Base-by-base conservation (phyloP, 1,140 invertebrate genomes). In the Steinernema khuongi region DNA sequence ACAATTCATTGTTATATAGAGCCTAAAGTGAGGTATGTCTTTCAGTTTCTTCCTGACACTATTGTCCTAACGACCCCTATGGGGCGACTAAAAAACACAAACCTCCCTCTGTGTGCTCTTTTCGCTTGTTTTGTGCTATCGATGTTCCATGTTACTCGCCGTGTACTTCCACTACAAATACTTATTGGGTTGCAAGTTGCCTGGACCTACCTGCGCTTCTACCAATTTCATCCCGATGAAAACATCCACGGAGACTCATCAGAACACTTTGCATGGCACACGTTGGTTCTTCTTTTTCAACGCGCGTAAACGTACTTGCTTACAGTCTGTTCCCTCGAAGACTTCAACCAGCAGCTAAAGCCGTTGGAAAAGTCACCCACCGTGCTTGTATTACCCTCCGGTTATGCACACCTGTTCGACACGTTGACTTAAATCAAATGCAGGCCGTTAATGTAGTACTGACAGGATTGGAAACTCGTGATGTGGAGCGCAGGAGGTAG, bases 151-250 rank as follows among this genome's bases (percentile, higher is more conserved):
- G 26, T 83, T 1, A 68, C 79, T 33, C 33, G 83, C 17, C 43
- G 33, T 14, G 72, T 79, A 26, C 50, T 76, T 43, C 29, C 68
- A 17, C 36, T 81, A 11, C 75, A 79, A 68, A 74, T 76, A 7
- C 19, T 66, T 17, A 43, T 85, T 30, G 81, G 74, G 18, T 33
- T 79, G 30, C 83, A 84, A 76, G 74, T 83, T 19, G 70, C 72
- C 1, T 83, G 82, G 82, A 79, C 79, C 1, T 83, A 83, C 75
- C 78, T 83, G 29, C 81, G 82, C n/a, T 83, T 85, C 67, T 77
- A 77, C 67, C 78, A 83, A 72, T 33, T 70, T 0, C 78, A 79
- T 19, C 71, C 75, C 41, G 76, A 76, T 22, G 76, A 76, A 18
- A 78, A 76, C 19, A 69, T 77, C 30, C 68, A 73, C 43, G 78